Evolutionary conservation across 92 coral and sea anemone genomes (phyloP).

Genomic region (Anthopleura xanthogrammica): DNA sequence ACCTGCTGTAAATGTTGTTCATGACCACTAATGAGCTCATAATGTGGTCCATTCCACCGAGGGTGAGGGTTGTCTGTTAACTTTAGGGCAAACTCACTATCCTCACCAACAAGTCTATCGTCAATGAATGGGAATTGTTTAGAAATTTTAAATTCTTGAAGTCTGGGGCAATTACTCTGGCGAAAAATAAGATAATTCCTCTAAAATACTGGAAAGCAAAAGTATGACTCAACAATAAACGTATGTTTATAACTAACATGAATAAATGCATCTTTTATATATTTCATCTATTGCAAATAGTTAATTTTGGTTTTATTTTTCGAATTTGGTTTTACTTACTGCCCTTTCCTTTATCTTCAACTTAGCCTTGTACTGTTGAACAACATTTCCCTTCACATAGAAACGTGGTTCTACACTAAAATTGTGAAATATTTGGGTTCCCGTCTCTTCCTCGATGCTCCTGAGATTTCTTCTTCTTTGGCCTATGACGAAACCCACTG

Average conservation of each 20-base stretch:
- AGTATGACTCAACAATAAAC: too few species aligned
- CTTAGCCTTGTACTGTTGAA: neutral
- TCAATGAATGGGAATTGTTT: constrained; percentile 9
- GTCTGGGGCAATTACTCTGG: neutral
- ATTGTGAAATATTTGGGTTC: neutral
- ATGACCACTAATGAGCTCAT: neutral
- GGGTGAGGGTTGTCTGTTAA: neutral
- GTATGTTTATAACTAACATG: too few species aligned
- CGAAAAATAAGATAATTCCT: neutral
- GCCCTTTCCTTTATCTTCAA: neutral
- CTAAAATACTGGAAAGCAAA: too few species aligned
- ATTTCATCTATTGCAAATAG: too few species aligned
- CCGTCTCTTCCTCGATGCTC: neutral
- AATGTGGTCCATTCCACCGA: neutral
- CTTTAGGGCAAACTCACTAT: neutral
- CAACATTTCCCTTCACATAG: neutral
- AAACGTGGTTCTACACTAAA: neutral
- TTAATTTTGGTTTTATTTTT: too few species aligned
- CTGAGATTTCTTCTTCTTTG: neutral
- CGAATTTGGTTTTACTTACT: neutral
- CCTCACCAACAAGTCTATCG: constrained; percentile 7
- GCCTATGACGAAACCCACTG: neutral
- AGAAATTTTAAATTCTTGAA: neutral
- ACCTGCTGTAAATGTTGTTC: neutral
- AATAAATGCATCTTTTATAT: too few species aligned